phyloP scores from a whole-genome alignment of 2,797 vertebrate genomes.

The Cynodonichthys magdalenae region DNA sequence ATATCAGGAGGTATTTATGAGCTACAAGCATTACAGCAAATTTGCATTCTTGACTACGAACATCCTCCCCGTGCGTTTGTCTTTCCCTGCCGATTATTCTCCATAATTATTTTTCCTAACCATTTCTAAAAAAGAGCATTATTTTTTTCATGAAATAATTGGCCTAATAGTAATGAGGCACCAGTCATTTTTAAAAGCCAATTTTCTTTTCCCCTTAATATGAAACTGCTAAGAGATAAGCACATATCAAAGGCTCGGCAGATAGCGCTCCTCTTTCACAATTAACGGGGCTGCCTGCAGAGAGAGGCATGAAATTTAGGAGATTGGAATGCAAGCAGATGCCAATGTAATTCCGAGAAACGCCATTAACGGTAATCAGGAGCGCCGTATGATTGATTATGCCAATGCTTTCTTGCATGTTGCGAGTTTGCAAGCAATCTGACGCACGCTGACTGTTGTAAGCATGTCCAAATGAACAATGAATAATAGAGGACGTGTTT shows the following conservation, averaged over 20 bases:
- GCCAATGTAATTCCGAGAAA: conserved; percentile 63
- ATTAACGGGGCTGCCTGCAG: conserved; percentile 67
- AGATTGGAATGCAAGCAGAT: conserved; percentile 69
- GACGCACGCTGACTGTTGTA: conserved; percentile 17
- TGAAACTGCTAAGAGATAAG: conserved; percentile 73
- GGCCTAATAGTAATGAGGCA: conserved; percentile 70
- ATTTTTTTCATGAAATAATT: conserved; percentile 75
- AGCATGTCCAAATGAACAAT: conserved; percentile 21
- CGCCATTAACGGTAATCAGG: conserved; percentile 71
- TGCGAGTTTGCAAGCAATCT: conserved; percentile 11
- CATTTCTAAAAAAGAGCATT: conserved; percentile 54
- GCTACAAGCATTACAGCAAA: conserved; percentile 18
- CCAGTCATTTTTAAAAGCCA: conserved; percentile 64
- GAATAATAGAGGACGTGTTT: conserved; percentile 14
- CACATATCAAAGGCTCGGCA: conserved; percentile 73
- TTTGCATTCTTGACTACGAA: conserved; percentile 33
- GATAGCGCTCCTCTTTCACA: conserved; percentile 66
- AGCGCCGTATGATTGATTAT: conserved; percentile 52
- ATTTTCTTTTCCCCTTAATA: conserved; percentile 71
- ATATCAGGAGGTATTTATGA: conserved; percentile 29
- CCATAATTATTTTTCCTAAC: conserved; percentile 62
- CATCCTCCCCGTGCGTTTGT: conserved; percentile 27
- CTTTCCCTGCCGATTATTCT: conserved; percentile 63
- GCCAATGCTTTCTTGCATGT: conserved; percentile 26
- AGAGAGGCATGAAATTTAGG: conserved; percentile 68